phyloP scores from a whole-genome alignment of 2,113 vertebrate species.

The Rhombomys opimus region DNA sequence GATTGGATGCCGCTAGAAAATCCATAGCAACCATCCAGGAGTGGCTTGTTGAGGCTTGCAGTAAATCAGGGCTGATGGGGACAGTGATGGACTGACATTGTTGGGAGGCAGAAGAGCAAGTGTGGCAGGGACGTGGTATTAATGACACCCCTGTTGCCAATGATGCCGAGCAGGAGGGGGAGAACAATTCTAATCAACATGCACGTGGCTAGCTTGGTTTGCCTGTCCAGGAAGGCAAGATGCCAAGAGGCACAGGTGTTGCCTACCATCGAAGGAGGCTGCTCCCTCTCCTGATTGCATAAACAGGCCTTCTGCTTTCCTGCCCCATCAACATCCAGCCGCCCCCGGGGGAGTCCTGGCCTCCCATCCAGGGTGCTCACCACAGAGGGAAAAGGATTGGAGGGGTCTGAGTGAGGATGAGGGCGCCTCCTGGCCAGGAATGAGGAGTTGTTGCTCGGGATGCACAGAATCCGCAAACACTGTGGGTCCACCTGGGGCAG shows the following conservation, averaged over 20 bases:
- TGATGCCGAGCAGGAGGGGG: background rate
- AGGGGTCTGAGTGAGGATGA: background rate
- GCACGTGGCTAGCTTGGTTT: background rate
- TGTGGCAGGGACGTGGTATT: accelerated
- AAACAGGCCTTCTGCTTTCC: slow-evolving; percentile 70
- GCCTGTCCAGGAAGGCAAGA: slow-evolving; percentile 73
- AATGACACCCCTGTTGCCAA: background rate
- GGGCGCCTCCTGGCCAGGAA: background rate
- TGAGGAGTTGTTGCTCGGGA: background rate
- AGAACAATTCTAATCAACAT: slow-evolving; percentile 63
- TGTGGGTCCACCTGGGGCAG: background rate
- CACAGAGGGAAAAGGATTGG: background rate
- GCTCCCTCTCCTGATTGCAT: slow-evolving; percentile 77
- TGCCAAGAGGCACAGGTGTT: slow-evolving; percentile 84
- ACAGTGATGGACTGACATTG: background rate
- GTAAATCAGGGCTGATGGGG: background rate
- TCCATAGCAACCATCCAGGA: background rate
- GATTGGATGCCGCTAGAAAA: background rate
- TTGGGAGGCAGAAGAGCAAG: background rate
- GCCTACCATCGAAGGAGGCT: slow-evolving; percentile 61
- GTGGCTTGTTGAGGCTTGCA: background rate
- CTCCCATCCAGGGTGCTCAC: background rate
- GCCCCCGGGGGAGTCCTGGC: slow-evolving; percentile 32
- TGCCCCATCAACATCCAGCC: slow-evolving; percentile 58
- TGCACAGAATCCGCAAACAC: background rate